Percentiles rank a stretch among this genome's conserved stretches.
phyloP scores from a whole-genome alignment of 2,113 vertebrate genomes.

The Dipodomys merriami region DNA sequence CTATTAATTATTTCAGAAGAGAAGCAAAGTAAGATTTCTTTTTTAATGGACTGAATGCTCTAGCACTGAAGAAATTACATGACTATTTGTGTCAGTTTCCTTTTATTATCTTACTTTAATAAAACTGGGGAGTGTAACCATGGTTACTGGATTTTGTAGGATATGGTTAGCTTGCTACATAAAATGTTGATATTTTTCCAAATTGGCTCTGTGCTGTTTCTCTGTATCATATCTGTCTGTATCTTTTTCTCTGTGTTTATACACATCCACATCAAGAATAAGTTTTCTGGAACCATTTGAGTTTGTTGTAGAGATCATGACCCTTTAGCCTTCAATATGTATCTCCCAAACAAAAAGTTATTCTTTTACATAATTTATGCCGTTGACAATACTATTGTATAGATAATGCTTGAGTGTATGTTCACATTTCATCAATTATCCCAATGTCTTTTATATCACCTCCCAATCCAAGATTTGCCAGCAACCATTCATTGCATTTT shows the following conservation, averaged over 20 bases:
- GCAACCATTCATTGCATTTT: background rate
- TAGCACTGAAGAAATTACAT: background rate
- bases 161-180: background rate
- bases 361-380: background rate
- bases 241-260: background rate
- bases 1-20: background rate
- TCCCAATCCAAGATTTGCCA: background rate
- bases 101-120: slow-evolving; percentile 5
- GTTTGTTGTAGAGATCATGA: background rate
- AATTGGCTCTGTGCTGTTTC: slow-evolving; percentile 7
- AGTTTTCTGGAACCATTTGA: slow-evolving; percentile 15
- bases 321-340: background rate
- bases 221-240: background rate
- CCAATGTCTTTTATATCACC: background rate
- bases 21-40: background rate
- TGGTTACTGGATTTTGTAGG: slow-evolving; percentile 35
- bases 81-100: background rate
- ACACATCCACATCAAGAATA: background rate
- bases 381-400: background rate
- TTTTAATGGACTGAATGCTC: background rate
- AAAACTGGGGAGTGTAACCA: background rate
- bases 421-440: background rate
- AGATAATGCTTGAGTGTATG: background rate
- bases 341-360: background rate
- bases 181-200: slow-evolving; percentile 49